phyloP scores from a whole-genome alignment of 2,888 invertebrate genomes.

The Aspidapion aeneum region DNA sequence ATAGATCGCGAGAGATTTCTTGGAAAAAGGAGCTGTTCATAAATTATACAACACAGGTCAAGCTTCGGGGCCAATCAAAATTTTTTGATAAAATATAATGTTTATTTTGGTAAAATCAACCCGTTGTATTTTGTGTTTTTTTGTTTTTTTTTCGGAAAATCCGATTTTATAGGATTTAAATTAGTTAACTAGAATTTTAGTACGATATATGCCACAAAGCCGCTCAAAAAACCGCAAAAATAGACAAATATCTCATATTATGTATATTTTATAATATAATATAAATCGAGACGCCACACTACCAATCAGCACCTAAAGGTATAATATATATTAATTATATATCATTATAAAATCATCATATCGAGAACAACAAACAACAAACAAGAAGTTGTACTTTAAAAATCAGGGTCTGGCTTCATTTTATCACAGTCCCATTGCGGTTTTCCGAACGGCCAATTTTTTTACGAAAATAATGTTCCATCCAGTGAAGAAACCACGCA shows the following conservation, averaged over 20 bases:
- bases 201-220: neutral
- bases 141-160: too few relatives aligned
- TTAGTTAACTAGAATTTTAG: too few relatives aligned
- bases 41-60: too few relatives aligned
- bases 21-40: too few relatives aligned
- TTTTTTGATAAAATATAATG: neutral
- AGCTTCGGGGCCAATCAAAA: too few relatives aligned
- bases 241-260: too few relatives aligned
- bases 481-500: too few relatives aligned
- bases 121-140: neutral
- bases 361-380: slow-evolving; percentile 40
- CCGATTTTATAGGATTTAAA: too few relatives aligned
- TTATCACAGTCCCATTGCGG: slow-evolving; percentile 37
- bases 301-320: slow-evolving; percentile 39
- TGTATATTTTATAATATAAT: too few relatives aligned
- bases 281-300: slow-evolving; percentile 39
- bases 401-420: slow-evolving; percentile 48
- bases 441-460: slow-evolving; percentile 38
- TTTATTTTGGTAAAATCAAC: neutral
- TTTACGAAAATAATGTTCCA: too few relatives aligned
- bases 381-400: slow-evolving; percentile 49
- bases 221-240: slow-evolving; percentile 46
- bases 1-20: too few relatives aligned
- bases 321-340: too few relatives aligned
- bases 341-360: slow-evolving; percentile 29